Evolutionary conservation across 2,113 vertebrate genomes (phyloP).

Genomic region (Acanthochromis polyacanthus): DNA sequence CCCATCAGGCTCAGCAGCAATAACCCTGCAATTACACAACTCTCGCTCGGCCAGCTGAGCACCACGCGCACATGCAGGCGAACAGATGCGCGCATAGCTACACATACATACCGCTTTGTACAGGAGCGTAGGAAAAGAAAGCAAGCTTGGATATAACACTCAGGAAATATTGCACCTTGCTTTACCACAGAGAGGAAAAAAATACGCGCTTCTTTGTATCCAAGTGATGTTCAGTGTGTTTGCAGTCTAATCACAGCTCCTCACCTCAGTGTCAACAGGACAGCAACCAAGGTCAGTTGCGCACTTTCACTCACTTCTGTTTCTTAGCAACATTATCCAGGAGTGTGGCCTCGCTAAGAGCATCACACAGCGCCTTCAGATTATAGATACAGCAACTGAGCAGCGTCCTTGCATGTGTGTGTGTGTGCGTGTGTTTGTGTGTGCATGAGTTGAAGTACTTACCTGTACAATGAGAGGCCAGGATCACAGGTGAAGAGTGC

Average conservation of each 20-base stretch:
- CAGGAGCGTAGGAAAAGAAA: conserved; percentile 3
- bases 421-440: conserved; percentile 2
- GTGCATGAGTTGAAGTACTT: conserved; percentile 62
- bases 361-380: conserved; percentile 46
- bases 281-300: conserved; percentile 69
- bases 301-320: conserved; percentile 72
- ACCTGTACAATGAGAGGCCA: conserved; percentile 64
- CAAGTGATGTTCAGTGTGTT: conserved; percentile 44
- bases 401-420: conserved; percentile 34
- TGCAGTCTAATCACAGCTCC: conserved; percentile 62
- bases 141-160: conserved; percentile 17
- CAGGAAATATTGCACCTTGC: conserved; percentile 20
- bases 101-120: conserved; percentile 17
- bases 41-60: conserved; percentile 81
- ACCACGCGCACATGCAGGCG: conserved; percentile 53
- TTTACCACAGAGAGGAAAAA: conserved; percentile 3
- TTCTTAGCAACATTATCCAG: conserved; percentile 81
- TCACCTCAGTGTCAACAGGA: conserved; percentile 70
- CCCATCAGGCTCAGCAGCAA: conserved; percentile 95
- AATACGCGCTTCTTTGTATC: conserved; percentile 13
- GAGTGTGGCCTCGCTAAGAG: conserved; percentile 45
- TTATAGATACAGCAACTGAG: conserved; percentile 48
- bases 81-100: conserved; percentile 25
- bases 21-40: conserved; percentile 96
- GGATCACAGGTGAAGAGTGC: conserved; percentile 27